Evolutionary conservation across 2,113 vertebrate genomes (phyloP).

Genomic region (Hippopotamus amphibius): DNA sequence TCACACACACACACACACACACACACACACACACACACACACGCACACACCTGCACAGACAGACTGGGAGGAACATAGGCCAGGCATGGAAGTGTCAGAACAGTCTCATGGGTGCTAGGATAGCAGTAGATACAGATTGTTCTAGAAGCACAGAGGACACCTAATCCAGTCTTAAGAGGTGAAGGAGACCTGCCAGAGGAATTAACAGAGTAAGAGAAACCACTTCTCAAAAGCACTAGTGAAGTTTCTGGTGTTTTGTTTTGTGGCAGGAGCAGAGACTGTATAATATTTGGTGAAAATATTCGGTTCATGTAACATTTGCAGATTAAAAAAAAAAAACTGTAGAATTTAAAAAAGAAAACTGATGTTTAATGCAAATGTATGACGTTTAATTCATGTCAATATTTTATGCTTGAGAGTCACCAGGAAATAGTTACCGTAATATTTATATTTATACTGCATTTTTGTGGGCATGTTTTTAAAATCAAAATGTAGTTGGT

Average conservation of each 20-base stretch:
- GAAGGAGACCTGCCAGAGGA: not conserved
- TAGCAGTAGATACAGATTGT: too few species aligned
- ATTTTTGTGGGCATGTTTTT: slow-evolving; percentile 16
- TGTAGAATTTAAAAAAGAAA: not conserved
- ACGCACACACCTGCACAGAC: not conserved
- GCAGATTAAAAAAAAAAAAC: slow-evolving; percentile 70
- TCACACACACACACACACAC: not conserved
- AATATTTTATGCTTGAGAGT: slow-evolving; percentile 71
- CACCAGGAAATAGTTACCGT: not conserved
- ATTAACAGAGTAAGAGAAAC: not conserved
- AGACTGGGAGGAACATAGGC: not conserved
- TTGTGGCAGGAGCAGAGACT: not conserved
- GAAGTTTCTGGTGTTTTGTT: not conserved
- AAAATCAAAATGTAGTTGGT: slow-evolving; percentile 50
- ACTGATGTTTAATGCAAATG: not conserved
- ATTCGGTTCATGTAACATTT: slow-evolving; percentile 78
- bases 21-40: not conserved
- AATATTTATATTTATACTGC: not conserved
- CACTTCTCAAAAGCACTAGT: not conserved
- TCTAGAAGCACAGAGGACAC: not conserved
- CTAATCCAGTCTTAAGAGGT: not conserved
- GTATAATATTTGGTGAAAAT: slow-evolving; percentile 46
- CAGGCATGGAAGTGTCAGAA: accelerated
- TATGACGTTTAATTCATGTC: slow-evolving; percentile 51
- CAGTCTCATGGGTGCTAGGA: accelerated